Base-by-base conservation (phyloP, 1,140 invertebrate genomes). In the Homarus americanus region DNA sequence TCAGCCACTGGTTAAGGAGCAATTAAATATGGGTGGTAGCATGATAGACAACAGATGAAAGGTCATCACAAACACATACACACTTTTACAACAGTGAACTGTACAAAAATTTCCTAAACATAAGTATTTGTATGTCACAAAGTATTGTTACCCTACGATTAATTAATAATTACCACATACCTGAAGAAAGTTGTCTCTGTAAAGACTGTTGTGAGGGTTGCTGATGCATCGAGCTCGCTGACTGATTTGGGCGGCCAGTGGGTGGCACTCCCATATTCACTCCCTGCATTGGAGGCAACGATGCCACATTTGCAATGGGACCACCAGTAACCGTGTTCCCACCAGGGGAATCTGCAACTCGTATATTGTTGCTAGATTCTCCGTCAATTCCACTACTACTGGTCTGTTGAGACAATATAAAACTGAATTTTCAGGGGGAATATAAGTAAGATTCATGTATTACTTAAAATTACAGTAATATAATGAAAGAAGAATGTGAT, bases 341-440 rank as follows among this genome's bases (percentile, higher is more conserved):
- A 58, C 49, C 83, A 20, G 88, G 88, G 63, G 88, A 90, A 41
- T 90, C 88, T 38, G 88, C 88, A 34, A 90, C 88, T 72, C 82
- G 82, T 28, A 90, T 58, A 69, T 44, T 58, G n/a, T 58, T 73
- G 40, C 58, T 34, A n/a, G 78, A 44, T 53, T 82, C 80, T 32
- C 28, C 53, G 7, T 76, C 79, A n/a, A 49, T 49, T 17, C 69
- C 38, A 63, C 88, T 58, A 76, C 80, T 83, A 53, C 38, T 82
- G 15, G 72, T 78, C 72, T 83, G 88, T 10, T 69, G 86, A 12
- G 0, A 63, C 10, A 3, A 28, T 32, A 36, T 17, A 24, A 79
- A 36, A 24, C 12, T 10, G 32, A 40, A 20, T 44, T 53, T 15
- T 49, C 44, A 49, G 44, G 44, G 44, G 15, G 44, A 49, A 49